These are phyloP conservation scores for Triplophysa dalaica DNA, from an alignment of 2,113 vertebrate genomes.

Conservation along the genomic window DNA sequence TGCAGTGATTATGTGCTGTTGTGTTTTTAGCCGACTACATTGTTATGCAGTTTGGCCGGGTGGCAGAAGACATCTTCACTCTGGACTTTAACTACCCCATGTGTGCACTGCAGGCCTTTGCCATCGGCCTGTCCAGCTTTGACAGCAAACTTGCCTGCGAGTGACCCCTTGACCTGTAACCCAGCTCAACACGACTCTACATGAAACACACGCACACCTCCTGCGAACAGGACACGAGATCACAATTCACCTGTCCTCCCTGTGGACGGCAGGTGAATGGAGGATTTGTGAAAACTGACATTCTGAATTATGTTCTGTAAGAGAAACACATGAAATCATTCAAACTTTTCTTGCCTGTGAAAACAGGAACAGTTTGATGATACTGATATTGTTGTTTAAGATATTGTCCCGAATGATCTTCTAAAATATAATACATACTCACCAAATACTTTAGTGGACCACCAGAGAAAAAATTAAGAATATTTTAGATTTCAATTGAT, in stretches of 20 bases:
- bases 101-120: constrained; percentile 95
- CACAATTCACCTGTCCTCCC: neutral
- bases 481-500: constrained; percentile 10
- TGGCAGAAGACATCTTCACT: constrained; percentile 94
- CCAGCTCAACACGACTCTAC: too few relatives aligned
- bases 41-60: constrained; percentile 96
- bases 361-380: neutral
- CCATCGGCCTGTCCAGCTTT: constrained; percentile 95
- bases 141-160: constrained; percentile 97
- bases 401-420: neutral
- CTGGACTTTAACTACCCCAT: constrained; percentile 96
- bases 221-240: neutral
- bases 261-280: too few relatives aligned
- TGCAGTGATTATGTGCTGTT: neutral
- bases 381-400: neutral
- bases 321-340: neutral
- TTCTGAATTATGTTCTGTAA: neutral
- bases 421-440: neutral
- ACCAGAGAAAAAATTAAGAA: neutral
- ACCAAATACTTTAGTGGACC: constrained; percentile 6
- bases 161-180: constrained; percentile 61
- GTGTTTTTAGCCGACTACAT: constrained; percentile 88
- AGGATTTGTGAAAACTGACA: neutral
- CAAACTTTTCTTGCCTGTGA: neutral
- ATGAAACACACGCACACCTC: neutral